phyloP scores from a whole-genome alignment of 53 echinoderm and acorn worm species.

The Paelopatides confundens region DNA sequence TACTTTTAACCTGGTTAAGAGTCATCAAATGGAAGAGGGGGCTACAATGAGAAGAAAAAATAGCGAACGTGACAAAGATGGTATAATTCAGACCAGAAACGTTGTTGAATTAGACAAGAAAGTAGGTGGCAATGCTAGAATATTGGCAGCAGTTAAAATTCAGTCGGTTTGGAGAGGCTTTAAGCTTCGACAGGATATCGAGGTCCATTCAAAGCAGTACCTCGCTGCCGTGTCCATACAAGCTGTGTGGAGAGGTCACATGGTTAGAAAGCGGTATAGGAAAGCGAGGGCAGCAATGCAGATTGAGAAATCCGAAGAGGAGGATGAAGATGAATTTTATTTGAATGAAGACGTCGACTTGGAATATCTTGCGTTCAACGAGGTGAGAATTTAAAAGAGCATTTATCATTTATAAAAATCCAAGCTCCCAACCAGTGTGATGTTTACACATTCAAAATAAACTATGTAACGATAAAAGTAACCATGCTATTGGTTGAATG shows the following conservation, averaged over 20 bases:
- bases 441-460: too few relatives aligned
- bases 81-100: too few relatives aligned
- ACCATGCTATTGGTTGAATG: too few relatives aligned
- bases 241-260: constrained; percentile 78
- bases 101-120: background rate
- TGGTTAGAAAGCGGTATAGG: constrained; percentile 64
- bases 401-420: too few relatives aligned
- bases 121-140: background rate
- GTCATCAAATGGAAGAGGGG: background rate
- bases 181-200: constrained; percentile 66
- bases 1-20: background rate
- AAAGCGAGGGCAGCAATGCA: constrained; percentile 59
- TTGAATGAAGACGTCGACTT: constrained; percentile 78
- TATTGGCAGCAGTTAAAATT: constrained; percentile 69
- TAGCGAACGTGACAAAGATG: background rate
- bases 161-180: constrained; percentile 87
- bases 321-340: constrained; percentile 75
- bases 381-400: constrained; percentile 90
- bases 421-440: too few relatives aligned
- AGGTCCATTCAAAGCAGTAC: constrained; percentile 61
- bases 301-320: constrained; percentile 34
- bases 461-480: too few relatives aligned
- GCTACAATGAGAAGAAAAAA: background rate
- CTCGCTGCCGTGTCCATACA: constrained; percentile 67
- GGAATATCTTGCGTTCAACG: constrained; percentile 73